Conservation (phyloP, 2,113 vertebrate genomes). For the Nipponia nippon region DNA sequence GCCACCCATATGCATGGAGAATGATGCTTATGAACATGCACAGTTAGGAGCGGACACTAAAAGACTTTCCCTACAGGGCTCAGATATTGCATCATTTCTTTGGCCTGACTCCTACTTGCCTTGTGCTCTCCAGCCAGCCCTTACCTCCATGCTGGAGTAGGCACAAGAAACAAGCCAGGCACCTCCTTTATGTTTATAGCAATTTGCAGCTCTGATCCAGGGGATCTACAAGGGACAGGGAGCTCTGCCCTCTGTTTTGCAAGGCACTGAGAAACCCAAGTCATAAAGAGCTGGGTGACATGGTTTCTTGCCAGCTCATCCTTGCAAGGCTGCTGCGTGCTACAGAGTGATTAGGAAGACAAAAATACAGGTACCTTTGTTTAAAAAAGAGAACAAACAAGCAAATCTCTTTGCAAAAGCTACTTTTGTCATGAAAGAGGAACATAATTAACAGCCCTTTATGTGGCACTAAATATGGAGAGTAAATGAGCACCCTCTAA, state of each 20-base stretch:
- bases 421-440: conserved; percentile 19
- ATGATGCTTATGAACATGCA: neutral
- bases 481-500: conserved; percentile 14
- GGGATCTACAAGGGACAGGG: neutral
- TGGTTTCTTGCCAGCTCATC: neutral
- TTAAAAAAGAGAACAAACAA: neutral
- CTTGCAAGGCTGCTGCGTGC: neutral
- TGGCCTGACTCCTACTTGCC: neutral
- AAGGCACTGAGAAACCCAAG: neutral
- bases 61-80: neutral
- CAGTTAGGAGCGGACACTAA: neutral
- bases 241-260: neutral
- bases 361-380: neutral
- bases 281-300: neutral
- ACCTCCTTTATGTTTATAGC: neutral
- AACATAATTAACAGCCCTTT: conserved; percentile 29
- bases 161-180: neutral
- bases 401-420: conserved; percentile 16
- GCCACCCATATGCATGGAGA: neutral
- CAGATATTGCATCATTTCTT: neutral
- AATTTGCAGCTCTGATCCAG: neutral
- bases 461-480: neutral
- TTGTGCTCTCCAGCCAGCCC: neutral
- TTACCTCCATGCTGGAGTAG: neutral
- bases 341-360: neutral